Percentiles rank a stretch among this genome's conserved stretches.
Conservation (phyloP, 2,797 vertebrate genomes). For the Esox lucius region DNA sequence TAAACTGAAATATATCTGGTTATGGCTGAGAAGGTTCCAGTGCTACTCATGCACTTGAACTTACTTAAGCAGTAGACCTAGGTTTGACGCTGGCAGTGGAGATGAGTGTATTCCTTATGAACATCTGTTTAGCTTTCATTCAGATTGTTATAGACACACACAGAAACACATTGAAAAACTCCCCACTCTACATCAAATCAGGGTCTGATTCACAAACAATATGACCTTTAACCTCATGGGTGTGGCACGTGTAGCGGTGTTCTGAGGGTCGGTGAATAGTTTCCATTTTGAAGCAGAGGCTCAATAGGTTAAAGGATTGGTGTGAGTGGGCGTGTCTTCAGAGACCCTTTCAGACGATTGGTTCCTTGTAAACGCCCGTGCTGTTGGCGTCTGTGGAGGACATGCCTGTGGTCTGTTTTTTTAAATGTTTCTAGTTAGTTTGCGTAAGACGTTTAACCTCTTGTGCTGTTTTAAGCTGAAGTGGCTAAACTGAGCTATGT, state of each 20-base stretch:
- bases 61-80: not conserved
- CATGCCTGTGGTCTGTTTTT: not conserved
- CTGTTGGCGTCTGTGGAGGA: no score
- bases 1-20: no score
- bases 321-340: not conserved
- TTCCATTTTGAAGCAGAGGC: not conserved
- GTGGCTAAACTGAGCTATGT: no score
- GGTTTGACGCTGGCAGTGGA: not conserved
- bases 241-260: not conserved
- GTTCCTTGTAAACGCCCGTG: not conserved
- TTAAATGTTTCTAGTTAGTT: not conserved
- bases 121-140: slow-evolving; percentile 20
- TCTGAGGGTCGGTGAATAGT: not conserved
- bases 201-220: not conserved
- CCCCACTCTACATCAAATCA: not conserved
- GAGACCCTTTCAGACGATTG: not conserved
- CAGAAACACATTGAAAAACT: not conserved
- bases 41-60: not conserved
- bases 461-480: no score
- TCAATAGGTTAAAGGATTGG: not conserved
- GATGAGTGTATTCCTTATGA: not conserved
- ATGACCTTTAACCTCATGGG: not conserved
- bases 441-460: not conserved
- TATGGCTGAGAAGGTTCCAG: no score
- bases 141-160: not conserved